These are phyloP conservation scores for Alfaro cultratus DNA, from an alignment of 2,797 vertebrate genomes.

Conservation along the genomic window DNA sequence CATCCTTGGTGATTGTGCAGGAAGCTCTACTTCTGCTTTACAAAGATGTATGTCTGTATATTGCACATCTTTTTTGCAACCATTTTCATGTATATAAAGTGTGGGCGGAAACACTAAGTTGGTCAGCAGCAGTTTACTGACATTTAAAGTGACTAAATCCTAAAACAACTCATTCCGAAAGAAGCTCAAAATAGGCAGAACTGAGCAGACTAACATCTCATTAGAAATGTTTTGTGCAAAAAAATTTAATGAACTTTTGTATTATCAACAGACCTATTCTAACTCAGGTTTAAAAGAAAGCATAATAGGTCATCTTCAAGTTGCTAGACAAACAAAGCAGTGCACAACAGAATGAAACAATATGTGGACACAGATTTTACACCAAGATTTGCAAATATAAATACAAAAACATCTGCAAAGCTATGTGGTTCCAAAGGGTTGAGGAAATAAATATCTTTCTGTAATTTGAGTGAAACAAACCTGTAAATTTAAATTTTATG, in stretches of 20 bases:
- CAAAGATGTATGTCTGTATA: too few relatives aligned
- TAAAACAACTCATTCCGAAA: background rate
- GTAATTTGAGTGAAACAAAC: slow-evolving; percentile 17
- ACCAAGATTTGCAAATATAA: background rate
- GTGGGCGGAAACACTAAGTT: too few relatives aligned
- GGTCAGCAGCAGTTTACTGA: too few relatives aligned
- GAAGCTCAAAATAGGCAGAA: background rate
- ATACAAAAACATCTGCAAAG: background rate
- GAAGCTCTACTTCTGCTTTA: background rate
- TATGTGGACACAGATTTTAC: background rate
- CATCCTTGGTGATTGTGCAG: background rate
- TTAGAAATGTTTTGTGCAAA: background rate
- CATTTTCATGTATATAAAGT: too few relatives aligned
- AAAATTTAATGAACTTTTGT: background rate
- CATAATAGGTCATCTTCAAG: background rate
- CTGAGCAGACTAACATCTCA: background rate
- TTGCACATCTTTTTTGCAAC: too few relatives aligned
- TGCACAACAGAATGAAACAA: background rate
- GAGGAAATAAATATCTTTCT: slow-evolving; percentile 18
- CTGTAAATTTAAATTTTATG: slow-evolving; percentile 29
- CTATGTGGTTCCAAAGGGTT: background rate
- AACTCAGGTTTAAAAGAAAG: background rate
- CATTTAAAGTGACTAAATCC: too few relatives aligned
- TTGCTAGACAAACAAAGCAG: background rate
- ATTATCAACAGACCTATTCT: background rate